A percentile compares a stretch with the other conserved stretches of the same genome.
These are phyloP conservation scores for Seriola aureovittata DNA, from an alignment of 2,113 vertebrate genomes.

Conservation along the genomic window DNA sequence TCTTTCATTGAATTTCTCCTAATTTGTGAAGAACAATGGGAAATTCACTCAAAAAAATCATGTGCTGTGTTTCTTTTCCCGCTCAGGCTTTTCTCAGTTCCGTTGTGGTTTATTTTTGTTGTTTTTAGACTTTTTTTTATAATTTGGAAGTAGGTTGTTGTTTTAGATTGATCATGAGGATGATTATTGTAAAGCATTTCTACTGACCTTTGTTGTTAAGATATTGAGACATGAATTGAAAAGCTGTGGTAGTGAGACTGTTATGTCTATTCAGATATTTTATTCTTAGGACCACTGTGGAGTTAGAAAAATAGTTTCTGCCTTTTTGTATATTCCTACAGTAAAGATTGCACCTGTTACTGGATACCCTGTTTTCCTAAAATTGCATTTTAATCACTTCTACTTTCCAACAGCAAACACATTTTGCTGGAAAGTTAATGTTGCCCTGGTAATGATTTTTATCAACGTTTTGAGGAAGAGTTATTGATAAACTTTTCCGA, in stretches of 20 bases:
- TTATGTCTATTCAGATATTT: background rate
- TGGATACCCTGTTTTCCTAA: background rate
- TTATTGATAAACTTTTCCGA: background rate
- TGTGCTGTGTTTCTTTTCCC: constrained; percentile 19
- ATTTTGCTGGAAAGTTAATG: background rate
- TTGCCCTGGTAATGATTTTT: background rate
- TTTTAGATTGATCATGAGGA: background rate
- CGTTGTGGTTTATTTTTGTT: background rate
- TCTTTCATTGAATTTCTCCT: constrained; percentile 9
- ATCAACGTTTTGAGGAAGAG: background rate
- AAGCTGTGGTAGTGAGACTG: background rate
- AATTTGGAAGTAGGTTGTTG: background rate
- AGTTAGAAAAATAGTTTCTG: background rate
- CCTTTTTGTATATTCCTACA: background rate
- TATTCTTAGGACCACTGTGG: background rate
- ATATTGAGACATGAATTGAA: background rate
- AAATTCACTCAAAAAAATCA: background rate
- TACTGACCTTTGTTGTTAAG: background rate
- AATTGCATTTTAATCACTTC: background rate
- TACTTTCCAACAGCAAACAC: background rate
- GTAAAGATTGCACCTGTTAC: background rate
- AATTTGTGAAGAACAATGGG: constrained; percentile 10
- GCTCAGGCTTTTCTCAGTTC: background rate
- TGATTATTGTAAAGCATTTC: background rate
- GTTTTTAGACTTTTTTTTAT: background rate